Percentiles rank a stretch among this genome's conserved stretches.
phyloP scores from a whole-genome alignment of 2,888 invertebrate genomes.

The Torymus auratus region DNA sequence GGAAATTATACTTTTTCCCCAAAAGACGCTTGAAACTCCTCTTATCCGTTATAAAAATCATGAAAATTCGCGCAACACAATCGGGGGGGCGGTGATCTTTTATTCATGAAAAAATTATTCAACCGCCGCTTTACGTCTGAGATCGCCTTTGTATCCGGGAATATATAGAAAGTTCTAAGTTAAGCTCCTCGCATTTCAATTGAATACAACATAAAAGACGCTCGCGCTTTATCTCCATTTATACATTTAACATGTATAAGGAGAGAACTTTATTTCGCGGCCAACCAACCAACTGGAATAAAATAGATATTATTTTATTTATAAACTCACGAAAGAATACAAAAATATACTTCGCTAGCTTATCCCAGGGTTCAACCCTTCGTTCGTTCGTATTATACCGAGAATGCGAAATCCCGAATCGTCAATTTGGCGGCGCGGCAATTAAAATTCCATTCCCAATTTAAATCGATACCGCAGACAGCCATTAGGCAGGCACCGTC shows the following conservation, averaged over 20 bases:
- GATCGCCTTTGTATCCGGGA: constrained; percentile 6
- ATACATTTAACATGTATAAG: neutral
- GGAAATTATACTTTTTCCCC: too few species aligned
- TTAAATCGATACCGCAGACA: constrained; percentile 5
- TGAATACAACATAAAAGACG: constrained; percentile 16
- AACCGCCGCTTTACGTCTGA: constrained; percentile 10
- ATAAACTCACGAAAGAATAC: too few species aligned
- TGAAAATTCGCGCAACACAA: constrained; percentile 7
- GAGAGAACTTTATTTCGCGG: too few species aligned
- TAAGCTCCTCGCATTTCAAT: constrained; percentile 10
- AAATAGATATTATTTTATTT: too few species aligned
- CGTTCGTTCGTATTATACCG: too few species aligned
- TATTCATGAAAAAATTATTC: constrained; percentile 48
- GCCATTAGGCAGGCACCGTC: neutral
- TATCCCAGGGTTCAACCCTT: too few species aligned
- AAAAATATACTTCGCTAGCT: too few species aligned
- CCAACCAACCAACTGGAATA: neutral
- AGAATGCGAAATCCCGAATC: too few species aligned
- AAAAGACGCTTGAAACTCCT: too few species aligned
- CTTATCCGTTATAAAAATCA: neutral
- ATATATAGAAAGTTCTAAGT: constrained; percentile 16
- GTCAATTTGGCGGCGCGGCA: too few species aligned
- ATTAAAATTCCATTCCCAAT: too few species aligned
- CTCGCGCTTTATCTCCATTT: constrained; percentile 4
- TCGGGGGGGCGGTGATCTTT: neutral